Evolutionary conservation across 2,113 vertebrate species (phyloP), one percentile per base, ranked within the genome.

Genomic region (Sinocyclocheilus maitianheensis): DNA sequence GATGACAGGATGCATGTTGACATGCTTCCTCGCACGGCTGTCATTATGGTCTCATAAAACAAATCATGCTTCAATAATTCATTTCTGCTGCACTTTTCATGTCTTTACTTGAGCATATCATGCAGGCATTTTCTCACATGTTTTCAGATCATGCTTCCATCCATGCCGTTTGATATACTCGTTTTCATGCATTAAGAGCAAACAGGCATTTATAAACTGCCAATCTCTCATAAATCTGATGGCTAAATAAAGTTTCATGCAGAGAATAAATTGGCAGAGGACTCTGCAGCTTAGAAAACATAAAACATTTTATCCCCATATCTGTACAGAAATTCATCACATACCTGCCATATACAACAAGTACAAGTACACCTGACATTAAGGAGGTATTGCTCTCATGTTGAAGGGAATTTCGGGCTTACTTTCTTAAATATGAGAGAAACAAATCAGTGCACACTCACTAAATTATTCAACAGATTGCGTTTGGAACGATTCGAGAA

Each of bases 71-170:
- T 71, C 13, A 20, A 3, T 67, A 67, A 63, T 46, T 46, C 9
- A 46, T 46, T 43, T 67, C 24, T 46, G 34, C 22, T 26, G 58
- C 58, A 63, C 58, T 43, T 63, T n/a, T 26, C 77, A 40, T 37
- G 37, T 51, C 24, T 67, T 81, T 3, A 81, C 79, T 80, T 75
- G 77, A 20, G 58, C 40, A 77, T 80, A 63, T 88, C 90, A 92
- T 93, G 91, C 92, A 87, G 58, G 30, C 63, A 76, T 37, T 88
- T 87, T 30, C 37, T 80, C 26, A 77, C 30, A 80, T 22, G 72
- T 84, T 24, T 74, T 77, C 13, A 85, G 40, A 60, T 78, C 90
- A 91, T 90, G 90, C 91, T 88, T 63, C 81, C 20, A 24, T 76
- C 16, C 77, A 82, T 89, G 48, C 75, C 74, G 51, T 88, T n/a